Base-by-base conservation (phyloP, 2,113 vertebrate genomes). In the Arizona elegans region DNA sequence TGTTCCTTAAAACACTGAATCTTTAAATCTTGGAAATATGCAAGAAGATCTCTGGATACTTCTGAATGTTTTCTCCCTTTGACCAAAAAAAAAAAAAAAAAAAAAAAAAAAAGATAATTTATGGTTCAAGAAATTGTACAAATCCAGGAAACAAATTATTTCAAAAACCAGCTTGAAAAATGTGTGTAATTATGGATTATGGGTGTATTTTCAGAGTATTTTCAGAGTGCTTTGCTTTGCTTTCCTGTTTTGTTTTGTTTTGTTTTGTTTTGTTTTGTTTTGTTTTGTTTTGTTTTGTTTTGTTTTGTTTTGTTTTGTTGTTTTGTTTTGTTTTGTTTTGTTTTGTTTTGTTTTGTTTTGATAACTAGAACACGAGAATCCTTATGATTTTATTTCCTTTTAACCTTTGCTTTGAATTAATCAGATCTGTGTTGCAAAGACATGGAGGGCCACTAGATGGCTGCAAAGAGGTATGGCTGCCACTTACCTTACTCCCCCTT, bases 301-400 rank as follows among this genome's bases (percentile, higher is more conserved):
- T 47, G 43, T 47, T 47, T 47, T 47, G 43, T 47, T 47, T 47
- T 47, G 43, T 43, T 43, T 43, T 43, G 43, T 43, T 43, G 43
- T 43, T 43, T 43, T 43, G 43, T 47, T 47, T 47, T 47, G 43
- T 52, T 38, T 56, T 24, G 21, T 38, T 1, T 1, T 85, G 52
- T 65, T 85, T 56, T 88, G 92, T 38, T n/a, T 86, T 17, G 8
- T 47, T 89, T 13, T 5, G 43, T 88, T 92, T 17, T 5, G 47
- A 23, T 1, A 15, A 26, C 24, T 38, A n/a, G 5, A 0, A 0
- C 0, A 11, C 6, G 15, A 65, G 59, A 17, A 38, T 53, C 2
- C 29, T n/a, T 38, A 1, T 3, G 54, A 1, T 10, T 26, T 65
- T 1, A 1, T 50, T 54, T 17, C n/a, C 50, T 53, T 88, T 92